Percentiles rank a stretch among this genome's conserved stretches.
Conservation (phyloP, 2,797 vertebrate genomes). For the Danio aesculapii region DNA sequence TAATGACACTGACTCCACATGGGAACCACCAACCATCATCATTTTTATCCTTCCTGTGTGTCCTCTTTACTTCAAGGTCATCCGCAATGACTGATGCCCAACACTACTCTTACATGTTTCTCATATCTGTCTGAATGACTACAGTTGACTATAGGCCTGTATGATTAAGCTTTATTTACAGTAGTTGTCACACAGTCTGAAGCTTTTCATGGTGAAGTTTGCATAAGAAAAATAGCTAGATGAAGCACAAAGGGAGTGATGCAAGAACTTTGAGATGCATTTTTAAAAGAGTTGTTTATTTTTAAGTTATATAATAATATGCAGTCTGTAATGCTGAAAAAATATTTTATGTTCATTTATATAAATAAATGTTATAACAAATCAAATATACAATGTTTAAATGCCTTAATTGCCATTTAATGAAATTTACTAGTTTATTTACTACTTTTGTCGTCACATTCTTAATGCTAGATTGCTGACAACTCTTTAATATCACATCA, state of each 20-base stretch:
- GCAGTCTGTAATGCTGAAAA: no score
- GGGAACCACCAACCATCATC: constrained; percentile 60
- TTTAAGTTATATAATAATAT: no score
- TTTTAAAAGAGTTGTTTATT: no score
- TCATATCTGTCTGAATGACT: neutral
- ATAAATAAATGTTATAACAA: no score
- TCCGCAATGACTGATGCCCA: constrained; percentile 47
- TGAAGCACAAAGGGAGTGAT: neutral
- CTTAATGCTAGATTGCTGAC: no score
- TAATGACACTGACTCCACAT: constrained; percentile 61
- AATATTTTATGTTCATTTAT: no score
- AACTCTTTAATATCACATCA: no score
- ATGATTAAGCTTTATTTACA: neutral
- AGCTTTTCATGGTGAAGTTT: neutral
- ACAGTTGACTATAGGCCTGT: neutral
- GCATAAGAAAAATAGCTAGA: neutral
- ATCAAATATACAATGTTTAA: no score
- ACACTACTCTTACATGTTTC: neutral
- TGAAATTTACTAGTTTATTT: no score
- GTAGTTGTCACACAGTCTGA: neutral
- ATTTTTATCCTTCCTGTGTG: constrained; percentile 61
- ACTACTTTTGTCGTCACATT: no score
- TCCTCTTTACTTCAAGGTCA: constrained; percentile 65
- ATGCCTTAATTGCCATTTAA: no score
- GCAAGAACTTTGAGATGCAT: no score